phyloP scores from a whole-genome alignment of 2,113 vertebrate species.

The Hiodon alosoides region DNA sequence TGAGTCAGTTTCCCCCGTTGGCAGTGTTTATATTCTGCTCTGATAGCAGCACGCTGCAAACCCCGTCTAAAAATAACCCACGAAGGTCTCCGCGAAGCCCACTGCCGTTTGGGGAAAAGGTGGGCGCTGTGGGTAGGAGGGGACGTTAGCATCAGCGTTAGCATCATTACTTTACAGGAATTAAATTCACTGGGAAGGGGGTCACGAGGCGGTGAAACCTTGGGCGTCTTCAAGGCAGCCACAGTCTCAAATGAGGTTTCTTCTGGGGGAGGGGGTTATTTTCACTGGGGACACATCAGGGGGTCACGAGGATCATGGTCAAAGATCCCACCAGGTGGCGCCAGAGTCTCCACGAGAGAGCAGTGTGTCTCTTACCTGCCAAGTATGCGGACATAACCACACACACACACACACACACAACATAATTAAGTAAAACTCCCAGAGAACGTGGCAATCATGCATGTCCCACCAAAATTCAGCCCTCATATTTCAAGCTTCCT shows the following conservation, averaged over 20 bases:
- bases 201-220: neutral
- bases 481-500: neutral
- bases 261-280: neutral
- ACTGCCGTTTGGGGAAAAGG: neutral
- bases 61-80: neutral
- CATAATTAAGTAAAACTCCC: neutral
- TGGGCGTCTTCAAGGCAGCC: neutral
- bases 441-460: neutral
- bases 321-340: neutral
- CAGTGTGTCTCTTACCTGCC: no score
- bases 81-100: neutral
- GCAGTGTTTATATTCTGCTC: neutral
- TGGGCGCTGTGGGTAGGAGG: neutral
- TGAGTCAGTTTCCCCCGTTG: neutral
- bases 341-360: no score
- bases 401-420: no score
- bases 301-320: neutral
- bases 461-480: neutral
- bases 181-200: neutral
- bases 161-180: neutral
- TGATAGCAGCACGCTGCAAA: neutral
- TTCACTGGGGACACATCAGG: neutral
- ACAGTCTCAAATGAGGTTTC: neutral
- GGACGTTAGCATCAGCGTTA: neutral
- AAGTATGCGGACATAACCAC: no score